A percentile compares a stretch with the other conserved stretches of the same genome.
These are phyloP conservation scores for Oxyruncus cristatus DNA, from an alignment of 2,113 vertebrate species.

Conservation along the genomic window DNA sequence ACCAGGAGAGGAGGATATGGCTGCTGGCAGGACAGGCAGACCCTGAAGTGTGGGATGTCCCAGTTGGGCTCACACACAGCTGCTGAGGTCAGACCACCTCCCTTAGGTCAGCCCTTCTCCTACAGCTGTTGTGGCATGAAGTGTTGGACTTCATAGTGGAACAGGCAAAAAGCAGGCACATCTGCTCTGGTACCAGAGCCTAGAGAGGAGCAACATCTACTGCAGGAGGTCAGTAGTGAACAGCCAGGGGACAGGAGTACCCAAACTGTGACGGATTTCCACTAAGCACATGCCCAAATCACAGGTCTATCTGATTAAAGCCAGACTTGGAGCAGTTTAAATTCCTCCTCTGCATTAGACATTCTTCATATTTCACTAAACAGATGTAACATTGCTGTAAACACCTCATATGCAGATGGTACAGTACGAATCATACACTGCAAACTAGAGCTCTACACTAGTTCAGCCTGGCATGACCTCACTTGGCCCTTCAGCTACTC, in stretches of 20 bases:
- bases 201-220: not conserved
- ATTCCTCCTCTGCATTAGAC: not conserved
- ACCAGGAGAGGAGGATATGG: not conserved
- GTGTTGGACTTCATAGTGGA: not conserved
- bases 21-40: not conserved
- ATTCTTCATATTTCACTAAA: not conserved
- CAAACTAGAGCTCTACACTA: not conserved
- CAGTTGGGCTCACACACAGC: accelerated
- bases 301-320: not conserved
- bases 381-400: not conserved
- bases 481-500: not conserved
- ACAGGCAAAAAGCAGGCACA: not conserved
- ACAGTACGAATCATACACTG: accelerated
- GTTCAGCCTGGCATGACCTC: not conserved
- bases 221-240: not conserved
- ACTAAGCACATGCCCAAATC: not conserved
- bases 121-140: not conserved
- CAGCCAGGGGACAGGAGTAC: not conserved
- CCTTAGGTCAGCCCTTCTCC: not conserved
- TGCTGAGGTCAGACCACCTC: not conserved
- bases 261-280: accelerated
- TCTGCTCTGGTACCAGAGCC: not conserved
- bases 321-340: not conserved
- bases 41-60: not conserved
- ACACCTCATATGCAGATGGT: not conserved